phyloP scores from a whole-genome alignment of 1,140 invertebrate genomes.

The Drepana arcuata region DNA sequence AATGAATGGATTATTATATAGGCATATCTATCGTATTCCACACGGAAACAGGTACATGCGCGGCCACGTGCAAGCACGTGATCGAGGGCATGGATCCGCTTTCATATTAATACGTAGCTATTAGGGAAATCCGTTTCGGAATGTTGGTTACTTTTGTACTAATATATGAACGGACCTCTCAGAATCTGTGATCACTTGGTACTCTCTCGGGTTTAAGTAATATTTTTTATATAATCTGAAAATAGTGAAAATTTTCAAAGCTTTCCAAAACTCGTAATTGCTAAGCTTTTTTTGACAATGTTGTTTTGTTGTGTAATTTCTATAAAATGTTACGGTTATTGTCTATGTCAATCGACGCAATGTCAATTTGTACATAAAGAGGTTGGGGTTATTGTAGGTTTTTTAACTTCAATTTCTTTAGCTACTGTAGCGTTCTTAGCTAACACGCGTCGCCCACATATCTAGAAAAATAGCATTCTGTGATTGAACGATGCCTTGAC shows the following conservation, averaged over 20 bases:
- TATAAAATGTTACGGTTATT: too few species aligned
- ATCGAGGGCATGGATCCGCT: conserved; percentile 52
- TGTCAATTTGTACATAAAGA: too few species aligned
- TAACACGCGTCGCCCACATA: too few species aligned
- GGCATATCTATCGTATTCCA: conserved; percentile 53
- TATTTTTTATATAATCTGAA: conserved; percentile 55
- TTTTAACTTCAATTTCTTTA: too few species aligned
- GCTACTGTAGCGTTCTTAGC: too few species aligned
- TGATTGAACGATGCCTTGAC: conserved; percentile 55
- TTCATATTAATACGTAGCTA: conserved; percentile 38
- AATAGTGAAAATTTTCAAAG: conserved; percentile 46
- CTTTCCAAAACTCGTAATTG: conserved; percentile 39
- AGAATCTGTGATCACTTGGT: conserved; percentile 71
- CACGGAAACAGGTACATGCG: conserved; percentile 53
- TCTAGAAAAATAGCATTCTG: conserved; percentile 48
- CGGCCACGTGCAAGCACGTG: conserved; percentile 9
- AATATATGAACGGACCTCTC: conserved; percentile 57
- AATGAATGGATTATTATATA: conserved; percentile 19
- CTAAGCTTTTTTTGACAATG: conserved; percentile 35
- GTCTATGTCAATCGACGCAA: too few species aligned
- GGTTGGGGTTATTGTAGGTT: too few species aligned
- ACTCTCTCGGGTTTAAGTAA: conserved; percentile 68
- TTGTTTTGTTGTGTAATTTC: conserved; percentile 39
- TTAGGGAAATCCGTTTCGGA: conserved; percentile 55
- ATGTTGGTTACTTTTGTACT: conserved; percentile 61